These are phyloP conservation scores for Lordiphosa mommai DNA, from an alignment of 1,140 invertebrate species.

Conservation along the genomic window DNA sequence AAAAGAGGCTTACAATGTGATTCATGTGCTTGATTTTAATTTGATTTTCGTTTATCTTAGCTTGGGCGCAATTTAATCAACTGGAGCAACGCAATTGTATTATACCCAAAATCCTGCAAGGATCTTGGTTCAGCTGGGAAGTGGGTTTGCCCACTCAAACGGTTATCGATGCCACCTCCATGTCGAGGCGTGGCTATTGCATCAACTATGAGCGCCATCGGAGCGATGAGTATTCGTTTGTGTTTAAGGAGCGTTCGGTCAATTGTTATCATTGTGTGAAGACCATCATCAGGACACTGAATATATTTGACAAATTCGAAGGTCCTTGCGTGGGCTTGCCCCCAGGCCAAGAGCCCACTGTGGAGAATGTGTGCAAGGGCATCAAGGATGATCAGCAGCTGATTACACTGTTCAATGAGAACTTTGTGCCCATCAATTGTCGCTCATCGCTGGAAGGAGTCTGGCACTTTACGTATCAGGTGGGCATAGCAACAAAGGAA, in stretches of 20 bases:
- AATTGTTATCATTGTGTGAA: slow-evolving; percentile 92
- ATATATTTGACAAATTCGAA: slow-evolving; percentile 94
- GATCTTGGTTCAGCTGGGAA: slow-evolving; percentile 95
- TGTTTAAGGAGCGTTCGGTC: slow-evolving; percentile 84
- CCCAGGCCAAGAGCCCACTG: slow-evolving; percentile 83
- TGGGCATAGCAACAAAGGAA: slow-evolving; percentile 44
- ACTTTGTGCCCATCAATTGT: slow-evolving; percentile 94
- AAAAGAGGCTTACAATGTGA: slow-evolving; percentile 40
- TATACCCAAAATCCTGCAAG: slow-evolving; percentile 89
- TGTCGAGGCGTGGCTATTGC: slow-evolving; percentile 87
- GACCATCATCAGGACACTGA: slow-evolving; percentile 91
- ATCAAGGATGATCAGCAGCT: slow-evolving; percentile 89
- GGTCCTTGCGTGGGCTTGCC: slow-evolving; percentile 86
- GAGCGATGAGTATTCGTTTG: slow-evolving; percentile 92
- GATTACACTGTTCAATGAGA: slow-evolving; percentile 93
- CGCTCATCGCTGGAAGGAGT: slow-evolving; percentile 95
- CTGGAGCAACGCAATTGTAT: slow-evolving; percentile 79
- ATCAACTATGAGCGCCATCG: slow-evolving; percentile 86
- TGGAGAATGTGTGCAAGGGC: slow-evolving; percentile 88
- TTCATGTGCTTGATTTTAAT: slow-evolving; percentile 31
- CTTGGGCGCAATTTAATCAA: slow-evolving; percentile 13
- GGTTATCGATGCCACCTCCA: slow-evolving; percentile 88
- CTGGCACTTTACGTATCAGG: slow-evolving; percentile 96
- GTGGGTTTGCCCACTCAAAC: slow-evolving; percentile 90
- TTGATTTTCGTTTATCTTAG: background rate